These are phyloP conservation scores for Chlorospingus semifuscus DNA, from an alignment of 2,797 vertebrate species.

Conservation along the genomic window DNA sequence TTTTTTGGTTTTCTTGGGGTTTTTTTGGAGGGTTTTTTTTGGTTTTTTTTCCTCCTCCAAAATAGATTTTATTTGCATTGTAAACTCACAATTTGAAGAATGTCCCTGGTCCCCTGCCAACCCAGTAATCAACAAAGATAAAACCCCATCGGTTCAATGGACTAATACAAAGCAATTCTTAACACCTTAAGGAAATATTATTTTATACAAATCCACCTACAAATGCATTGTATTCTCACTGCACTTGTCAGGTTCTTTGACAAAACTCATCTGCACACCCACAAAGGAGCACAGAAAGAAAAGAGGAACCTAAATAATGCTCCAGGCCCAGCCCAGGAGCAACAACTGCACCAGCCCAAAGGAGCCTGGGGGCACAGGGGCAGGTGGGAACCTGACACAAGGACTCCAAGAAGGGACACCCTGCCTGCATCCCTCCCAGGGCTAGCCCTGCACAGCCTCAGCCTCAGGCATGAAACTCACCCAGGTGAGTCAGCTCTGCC, in stretches of 20 bases:
- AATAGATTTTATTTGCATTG: not conserved
- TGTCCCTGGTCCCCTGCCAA: not conserved
- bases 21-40: accelerated
- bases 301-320: not conserved
- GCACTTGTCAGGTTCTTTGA: not conserved
- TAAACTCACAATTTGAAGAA: not conserved
- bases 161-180: not conserved
- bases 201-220: not conserved
- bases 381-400: not conserved
- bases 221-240: not conserved
- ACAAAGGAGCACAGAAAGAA: not conserved
- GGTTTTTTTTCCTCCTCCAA: too few species aligned
- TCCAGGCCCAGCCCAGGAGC: not conserved
- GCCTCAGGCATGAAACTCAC: not conserved
- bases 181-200: not conserved
- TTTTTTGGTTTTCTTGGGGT: too few species aligned
- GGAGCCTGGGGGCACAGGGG: not conserved
- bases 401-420: not conserved
- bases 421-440: not conserved
- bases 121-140: not conserved
- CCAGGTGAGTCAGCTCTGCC: not conserved
- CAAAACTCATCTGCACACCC: not conserved
- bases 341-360: not conserved
- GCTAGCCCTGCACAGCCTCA: not conserved
- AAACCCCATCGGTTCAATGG: not conserved